phyloP scores from a whole-genome alignment of 2,797 vertebrate species.

The Epinephelus coioides region DNA sequence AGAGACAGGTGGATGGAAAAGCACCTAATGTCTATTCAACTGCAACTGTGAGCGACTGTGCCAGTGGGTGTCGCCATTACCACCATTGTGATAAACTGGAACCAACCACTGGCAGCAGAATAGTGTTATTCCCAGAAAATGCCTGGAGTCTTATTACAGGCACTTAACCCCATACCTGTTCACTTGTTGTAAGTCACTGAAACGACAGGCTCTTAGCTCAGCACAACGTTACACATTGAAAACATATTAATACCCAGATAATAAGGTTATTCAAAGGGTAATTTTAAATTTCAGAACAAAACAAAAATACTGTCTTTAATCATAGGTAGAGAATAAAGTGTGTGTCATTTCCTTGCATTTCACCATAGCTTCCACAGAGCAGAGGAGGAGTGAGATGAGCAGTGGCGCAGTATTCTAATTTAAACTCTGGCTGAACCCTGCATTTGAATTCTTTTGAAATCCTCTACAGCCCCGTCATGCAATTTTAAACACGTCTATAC shows the following conservation, averaged over 20 bases:
- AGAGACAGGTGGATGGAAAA: too few species aligned
- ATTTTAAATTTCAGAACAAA: not conserved
- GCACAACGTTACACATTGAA: not conserved
- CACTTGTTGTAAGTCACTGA: not conserved
- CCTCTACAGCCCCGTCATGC: slow-evolving; percentile 76
- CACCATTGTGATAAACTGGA: not conserved
- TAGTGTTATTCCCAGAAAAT: not conserved
- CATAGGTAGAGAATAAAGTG: slow-evolving; percentile 1
- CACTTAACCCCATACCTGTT: not conserved
- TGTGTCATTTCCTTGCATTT: slow-evolving; percentile 33
- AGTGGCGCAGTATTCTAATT: slow-evolving; percentile 73
- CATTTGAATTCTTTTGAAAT: slow-evolving; percentile 85
- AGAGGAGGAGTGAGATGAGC: slow-evolving; percentile 56
- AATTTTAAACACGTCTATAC: slow-evolving; percentile 81
- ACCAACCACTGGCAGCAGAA: not conserved
- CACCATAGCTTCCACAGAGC: slow-evolving; percentile 28
- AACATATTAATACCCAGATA: not conserved
- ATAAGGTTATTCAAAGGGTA: not conserved
- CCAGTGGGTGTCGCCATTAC: not conserved
- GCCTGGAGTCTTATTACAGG: not conserved
- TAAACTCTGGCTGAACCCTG: slow-evolving; percentile 83
- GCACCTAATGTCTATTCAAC: not conserved
- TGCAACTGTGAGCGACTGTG: not conserved
- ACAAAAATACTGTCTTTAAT: slow-evolving; percentile 3
- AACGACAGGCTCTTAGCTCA: not conserved